phyloP scores from a whole-genome alignment of 1,140 invertebrate species.

The Lycorma delicatula region DNA sequence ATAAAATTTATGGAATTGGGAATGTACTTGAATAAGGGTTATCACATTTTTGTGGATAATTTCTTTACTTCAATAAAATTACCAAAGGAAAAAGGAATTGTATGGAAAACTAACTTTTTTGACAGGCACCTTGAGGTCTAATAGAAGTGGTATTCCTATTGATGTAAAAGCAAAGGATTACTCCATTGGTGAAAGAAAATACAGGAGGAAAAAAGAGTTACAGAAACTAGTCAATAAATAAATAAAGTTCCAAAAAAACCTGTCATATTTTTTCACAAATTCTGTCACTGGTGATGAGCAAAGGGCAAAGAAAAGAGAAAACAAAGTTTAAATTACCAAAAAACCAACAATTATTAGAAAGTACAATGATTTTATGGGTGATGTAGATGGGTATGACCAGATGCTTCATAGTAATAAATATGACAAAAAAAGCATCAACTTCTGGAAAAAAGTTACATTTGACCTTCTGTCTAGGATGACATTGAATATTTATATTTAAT shows the following conservation, averaged over 20 bases:
- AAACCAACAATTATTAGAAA: too few relatives aligned
- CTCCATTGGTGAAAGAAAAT: constrained; percentile 7
- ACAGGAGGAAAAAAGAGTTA: not conserved
- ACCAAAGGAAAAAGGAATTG: not conserved
- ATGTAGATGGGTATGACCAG: too few relatives aligned
- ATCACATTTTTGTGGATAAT: not conserved
- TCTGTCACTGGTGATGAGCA: constrained; percentile 2
- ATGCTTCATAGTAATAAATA: not conserved
- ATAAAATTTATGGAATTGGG: too few relatives aligned
- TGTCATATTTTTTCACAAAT: constrained; percentile 13
- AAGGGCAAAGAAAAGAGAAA: not conserved
- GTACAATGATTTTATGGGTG: too few relatives aligned
- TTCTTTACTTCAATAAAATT: not conserved
- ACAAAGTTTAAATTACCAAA: too few relatives aligned
- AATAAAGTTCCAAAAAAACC: constrained; percentile 16
- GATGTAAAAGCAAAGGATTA: not conserved
- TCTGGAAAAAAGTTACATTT: constrained; percentile 1
- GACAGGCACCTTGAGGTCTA: not conserved
- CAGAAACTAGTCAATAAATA: not conserved
- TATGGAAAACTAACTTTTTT: not conserved
- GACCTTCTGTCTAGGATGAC: too few relatives aligned
- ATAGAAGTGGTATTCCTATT: not conserved
- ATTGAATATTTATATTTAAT: not conserved
- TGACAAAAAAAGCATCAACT: not conserved
- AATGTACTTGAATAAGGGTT: too few relatives aligned